These are phyloP conservation scores for Eugnorisma glareosa DNA, from an alignment of 2,888 invertebrate genomes.

Conservation along the genomic window DNA sequence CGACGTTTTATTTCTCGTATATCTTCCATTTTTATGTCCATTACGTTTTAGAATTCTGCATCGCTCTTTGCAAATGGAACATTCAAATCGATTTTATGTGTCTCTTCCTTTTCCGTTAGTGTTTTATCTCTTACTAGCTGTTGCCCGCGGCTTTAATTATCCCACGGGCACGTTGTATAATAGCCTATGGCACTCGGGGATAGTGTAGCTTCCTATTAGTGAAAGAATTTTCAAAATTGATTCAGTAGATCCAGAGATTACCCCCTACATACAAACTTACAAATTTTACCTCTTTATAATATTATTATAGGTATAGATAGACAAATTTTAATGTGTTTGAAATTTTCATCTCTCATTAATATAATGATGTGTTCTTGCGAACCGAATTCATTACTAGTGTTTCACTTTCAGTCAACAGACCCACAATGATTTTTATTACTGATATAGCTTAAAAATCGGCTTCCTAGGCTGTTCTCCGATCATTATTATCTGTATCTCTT, in stretches of 20 bases:
- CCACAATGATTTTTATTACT: no score
- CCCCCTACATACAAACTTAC: no score
- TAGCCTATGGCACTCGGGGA: no score
- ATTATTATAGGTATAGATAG: no score
- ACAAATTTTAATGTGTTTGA: background rate
- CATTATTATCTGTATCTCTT: background rate
- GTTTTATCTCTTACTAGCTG: slow-evolving; percentile 1
- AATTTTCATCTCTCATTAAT: slow-evolving; percentile 2
- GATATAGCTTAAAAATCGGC: background rate
- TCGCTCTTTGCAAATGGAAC: slow-evolving; percentile 6
- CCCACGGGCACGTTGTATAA: no score
- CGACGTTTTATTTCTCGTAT: slow-evolving; percentile 40
- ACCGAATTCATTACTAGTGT: background rate
- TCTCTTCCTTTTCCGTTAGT: background rate
- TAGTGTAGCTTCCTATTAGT: no score
- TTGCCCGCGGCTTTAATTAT: no score
- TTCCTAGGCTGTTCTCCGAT: background rate
- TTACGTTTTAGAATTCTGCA: slow-evolving; percentile 19
- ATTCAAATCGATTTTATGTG: slow-evolving; percentile 27
- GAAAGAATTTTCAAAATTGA: no score
- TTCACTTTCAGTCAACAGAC: background rate
- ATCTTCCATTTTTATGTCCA: slow-evolving; percentile 26
- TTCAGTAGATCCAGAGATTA: no score
- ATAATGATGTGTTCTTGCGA: background rate
- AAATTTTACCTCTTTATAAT: no score